These are phyloP conservation scores for Crioceris asparagi DNA, from an alignment of 2,888 invertebrate genomes.

Conservation along the genomic window DNA sequence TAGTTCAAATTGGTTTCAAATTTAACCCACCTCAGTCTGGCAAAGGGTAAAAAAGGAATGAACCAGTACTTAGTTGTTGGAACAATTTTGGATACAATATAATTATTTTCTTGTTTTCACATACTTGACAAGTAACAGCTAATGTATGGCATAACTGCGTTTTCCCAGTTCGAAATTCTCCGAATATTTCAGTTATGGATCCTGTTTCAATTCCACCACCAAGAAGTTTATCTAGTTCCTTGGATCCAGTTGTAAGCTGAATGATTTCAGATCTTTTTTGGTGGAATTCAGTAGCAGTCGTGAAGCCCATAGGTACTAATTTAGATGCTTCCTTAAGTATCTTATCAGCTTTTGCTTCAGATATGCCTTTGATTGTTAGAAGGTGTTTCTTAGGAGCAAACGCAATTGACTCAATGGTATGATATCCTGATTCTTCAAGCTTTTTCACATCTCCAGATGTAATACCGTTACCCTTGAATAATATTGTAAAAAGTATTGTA, in stretches of 20 bases:
- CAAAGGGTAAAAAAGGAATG: too few relatives aligned
- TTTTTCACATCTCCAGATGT: constrained; percentile 85
- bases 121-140: constrained; percentile 93
- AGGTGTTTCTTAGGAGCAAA: constrained; percentile 90
- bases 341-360: constrained; percentile 96
- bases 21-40: too few relatives aligned
- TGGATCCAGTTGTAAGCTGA: constrained; percentile 88
- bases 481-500: background rate
- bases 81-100: too few relatives aligned
- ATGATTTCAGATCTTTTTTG: constrained; percentile 93
- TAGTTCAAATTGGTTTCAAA: too few relatives aligned
- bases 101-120: constrained; percentile 2
- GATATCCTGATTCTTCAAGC: constrained; percentile 83
- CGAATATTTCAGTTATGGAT: constrained; percentile 96
- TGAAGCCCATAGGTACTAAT: constrained; percentile 94
- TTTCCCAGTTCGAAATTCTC: constrained; percentile 96
- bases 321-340: constrained; percentile 83
- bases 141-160: constrained; percentile 94
- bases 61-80: too few relatives aligned
- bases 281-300: constrained; percentile 93
- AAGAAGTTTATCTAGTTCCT: constrained; percentile 82
- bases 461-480: constrained; percentile 74
- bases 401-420: constrained; percentile 92
- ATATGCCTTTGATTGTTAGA: constrained; percentile 85
- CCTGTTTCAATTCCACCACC: constrained; percentile 98